These are phyloP conservation scores for Enteromius unitaeniatus DNA, from an alignment of 2,797 vertebrate genomes.

Conservation along the genomic window DNA sequence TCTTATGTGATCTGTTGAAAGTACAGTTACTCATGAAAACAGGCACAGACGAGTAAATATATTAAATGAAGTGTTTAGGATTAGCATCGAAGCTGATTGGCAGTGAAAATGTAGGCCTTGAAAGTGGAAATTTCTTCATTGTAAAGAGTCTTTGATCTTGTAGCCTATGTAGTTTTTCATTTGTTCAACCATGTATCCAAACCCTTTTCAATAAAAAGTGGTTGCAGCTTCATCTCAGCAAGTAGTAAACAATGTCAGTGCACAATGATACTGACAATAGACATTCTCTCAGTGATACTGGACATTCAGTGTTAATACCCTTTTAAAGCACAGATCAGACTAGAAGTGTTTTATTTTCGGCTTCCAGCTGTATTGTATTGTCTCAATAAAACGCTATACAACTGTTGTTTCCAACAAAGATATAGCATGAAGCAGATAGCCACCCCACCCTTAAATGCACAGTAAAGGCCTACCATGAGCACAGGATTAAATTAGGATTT, in stretches of 20 bases:
- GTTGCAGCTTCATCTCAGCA: not conserved
- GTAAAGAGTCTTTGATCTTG: not conserved
- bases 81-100: not conserved
- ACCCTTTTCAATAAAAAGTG: not conserved
- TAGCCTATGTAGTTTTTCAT: not conserved
- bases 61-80: not conserved
- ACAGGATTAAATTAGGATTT: not conserved
- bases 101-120: not conserved
- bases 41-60: not conserved
- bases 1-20: not conserved
- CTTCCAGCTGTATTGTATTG: not conserved
- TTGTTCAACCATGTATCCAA: not conserved
- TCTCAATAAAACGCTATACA: conserved; percentile 1
- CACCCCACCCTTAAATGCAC: conserved; percentile 35
- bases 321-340: conserved; percentile 6
- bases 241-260: conserved; percentile 2
- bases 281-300: not conserved
- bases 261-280: not conserved
- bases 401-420: conserved; percentile 18
- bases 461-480: conserved; percentile 22
- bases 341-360: conserved; percentile 30
- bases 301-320: not conserved
- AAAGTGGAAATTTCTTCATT: not conserved
- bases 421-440: not conserved
- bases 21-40: not conserved